Evolutionary conservation across 2,888 invertebrate genomes (phyloP).

Genomic region (Drosophila suboccidentalis): DNA sequence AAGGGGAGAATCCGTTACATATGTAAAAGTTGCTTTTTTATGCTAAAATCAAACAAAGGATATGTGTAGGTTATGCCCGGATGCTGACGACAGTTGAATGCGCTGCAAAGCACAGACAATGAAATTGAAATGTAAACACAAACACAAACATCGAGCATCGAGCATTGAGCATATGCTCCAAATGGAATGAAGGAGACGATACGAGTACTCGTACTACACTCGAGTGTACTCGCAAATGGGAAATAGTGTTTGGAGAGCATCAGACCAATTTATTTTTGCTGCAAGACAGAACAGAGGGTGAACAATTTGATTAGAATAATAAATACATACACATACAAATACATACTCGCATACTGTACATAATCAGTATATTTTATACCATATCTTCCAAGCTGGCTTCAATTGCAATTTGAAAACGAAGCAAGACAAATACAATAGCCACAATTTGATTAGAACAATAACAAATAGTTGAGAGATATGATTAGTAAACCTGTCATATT

Average conservation of each 20-base stretch:
- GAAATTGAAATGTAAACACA: conserved; percentile 45
- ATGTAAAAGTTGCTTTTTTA: conserved; percentile 67
- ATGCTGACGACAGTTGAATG: conserved; percentile 63
- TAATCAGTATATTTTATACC: not conserved
- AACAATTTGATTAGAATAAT: conserved; percentile 17
- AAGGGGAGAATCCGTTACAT: conserved; percentile 61
- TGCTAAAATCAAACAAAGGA: conserved; percentile 68
- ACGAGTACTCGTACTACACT: not conserved
- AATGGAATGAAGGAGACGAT: not conserved
- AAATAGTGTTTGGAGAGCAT: conserved; percentile 11
- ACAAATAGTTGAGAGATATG: too few species aligned
- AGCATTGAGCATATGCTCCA: conserved; percentile 2
- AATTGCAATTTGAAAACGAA: not conserved
- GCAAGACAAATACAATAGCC: too few species aligned
- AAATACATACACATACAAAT: conserved; percentile 1
- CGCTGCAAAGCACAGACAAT: conserved; percentile 41
- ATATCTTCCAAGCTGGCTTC: not conserved
- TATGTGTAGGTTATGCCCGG: conserved; percentile 47
- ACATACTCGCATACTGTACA: not conserved
- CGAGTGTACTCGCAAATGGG: not conserved
- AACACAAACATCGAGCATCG: conserved; percentile 10
- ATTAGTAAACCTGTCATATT: too few species aligned
- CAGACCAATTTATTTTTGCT: conserved; percentile 10
- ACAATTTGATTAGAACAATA: too few species aligned
- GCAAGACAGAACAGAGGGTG: not conserved